A percentile compares a stretch with the other conserved stretches of the same genome.
Conservation (phyloP, 2,113 vertebrate species). For the Zosterops hypoxanthus region DNA sequence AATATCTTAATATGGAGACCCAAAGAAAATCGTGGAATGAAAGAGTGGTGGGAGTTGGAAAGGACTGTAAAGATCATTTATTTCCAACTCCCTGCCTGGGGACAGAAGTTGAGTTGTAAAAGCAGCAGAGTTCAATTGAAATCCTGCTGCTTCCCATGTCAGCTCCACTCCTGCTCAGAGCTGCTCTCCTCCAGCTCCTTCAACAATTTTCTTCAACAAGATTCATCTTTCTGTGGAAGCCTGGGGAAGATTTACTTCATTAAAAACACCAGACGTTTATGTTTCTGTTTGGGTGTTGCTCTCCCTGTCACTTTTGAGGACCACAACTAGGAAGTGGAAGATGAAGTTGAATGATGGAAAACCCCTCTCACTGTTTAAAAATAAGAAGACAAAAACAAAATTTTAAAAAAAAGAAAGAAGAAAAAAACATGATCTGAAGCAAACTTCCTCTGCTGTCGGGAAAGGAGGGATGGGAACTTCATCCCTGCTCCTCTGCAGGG, state of each 20-base stretch:
- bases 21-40: not conserved
- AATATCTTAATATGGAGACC: not conserved
- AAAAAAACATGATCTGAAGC: not conserved
- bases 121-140: not conserved
- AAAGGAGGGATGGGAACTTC: not conserved
- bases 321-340: not conserved
- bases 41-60: not conserved
- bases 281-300: not conserved
- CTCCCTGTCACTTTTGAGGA: not conserved
- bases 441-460: not conserved
- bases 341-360: conserved; percentile 17
- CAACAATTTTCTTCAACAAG: too few species aligned
- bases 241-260: not conserved
- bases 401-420: not conserved
- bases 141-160: accelerated
- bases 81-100: not conserved
- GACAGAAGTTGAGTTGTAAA: not conserved
- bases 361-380: not conserved
- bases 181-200: not conserved
- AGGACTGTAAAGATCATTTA: not conserved
- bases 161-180: not conserved
- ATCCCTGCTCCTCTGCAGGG: accelerated
- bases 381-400: not conserved
- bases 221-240: not conserved
- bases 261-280: accelerated